Evolutionary conservation across 2,888 invertebrate genomes (phyloP), one percentile per base, ranked within the genome.

Genomic region (Microctonus hyperodae): DNA sequence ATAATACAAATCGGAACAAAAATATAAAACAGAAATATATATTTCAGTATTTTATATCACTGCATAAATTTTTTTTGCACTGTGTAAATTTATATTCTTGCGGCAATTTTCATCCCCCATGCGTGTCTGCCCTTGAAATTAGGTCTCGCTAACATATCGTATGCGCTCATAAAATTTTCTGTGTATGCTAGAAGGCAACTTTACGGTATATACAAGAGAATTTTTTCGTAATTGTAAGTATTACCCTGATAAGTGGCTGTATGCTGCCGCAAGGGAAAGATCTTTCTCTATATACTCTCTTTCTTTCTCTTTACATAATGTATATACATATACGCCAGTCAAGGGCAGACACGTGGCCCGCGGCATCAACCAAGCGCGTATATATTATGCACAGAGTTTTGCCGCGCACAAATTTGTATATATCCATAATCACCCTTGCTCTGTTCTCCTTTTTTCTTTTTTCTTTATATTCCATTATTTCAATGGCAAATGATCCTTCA

Each of bases 211-310:
- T 56, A 50, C n/a, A 40, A 40, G 44, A 25, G 62, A 55, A 63
- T 69, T 78, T 77, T 77, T 77, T 73, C 76, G 69, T 78, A 76
- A 76, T 77, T 76, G 74, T 74, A 74, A 74, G 75, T 73, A 76
- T 76, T 75, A 73, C 68, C 72, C 71, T 73, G 74, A 76, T 77
- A 75, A 77, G 67, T 67, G 67, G 53, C 31, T 53, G 67, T 57
- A 63, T 35, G 40, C 44, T 9, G 58, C 69, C 69, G 62, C 60
- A 44, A 63, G 67, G 40, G 37, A 62, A 63, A 40, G 62, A 44
- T 64, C 48, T 33, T 50, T 61, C 59, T 31, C 31, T 57, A 11
- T 33, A 44, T 44, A 44, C 37, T 13, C 37, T 37, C 37, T 37
- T 37, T 37, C 37, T 37, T 37, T 37, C 37, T 13, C 37, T 37